phyloP scores from a whole-genome alignment of 2,888 invertebrate species.

The Metopia argyrocephala region DNA sequence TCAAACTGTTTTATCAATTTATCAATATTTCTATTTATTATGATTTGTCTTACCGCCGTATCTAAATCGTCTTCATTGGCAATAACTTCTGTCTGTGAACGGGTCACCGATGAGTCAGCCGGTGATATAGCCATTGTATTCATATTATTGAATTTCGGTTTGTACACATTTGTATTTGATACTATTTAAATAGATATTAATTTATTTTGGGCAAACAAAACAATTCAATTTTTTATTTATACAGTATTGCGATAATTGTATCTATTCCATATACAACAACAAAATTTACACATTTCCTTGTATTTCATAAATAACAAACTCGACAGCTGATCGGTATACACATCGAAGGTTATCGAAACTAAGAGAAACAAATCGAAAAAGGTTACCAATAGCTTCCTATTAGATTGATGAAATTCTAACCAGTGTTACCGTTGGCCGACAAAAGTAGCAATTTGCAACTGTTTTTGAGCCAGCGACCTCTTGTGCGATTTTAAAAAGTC shows the following conservation, averaged over 20 bases:
- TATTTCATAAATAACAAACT: background rate
- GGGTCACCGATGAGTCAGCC: conserved; percentile 8
- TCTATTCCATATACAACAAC: conserved; percentile 1
- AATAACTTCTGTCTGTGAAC: conserved; percentile 55
- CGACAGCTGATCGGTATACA: conserved; percentile 22
- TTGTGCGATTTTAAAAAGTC: too few relatives aligned
- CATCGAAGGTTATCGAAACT: background rate
- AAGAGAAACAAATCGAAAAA: background rate
- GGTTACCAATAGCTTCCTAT: background rate
- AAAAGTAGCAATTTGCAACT: too few relatives aligned
- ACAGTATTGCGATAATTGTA: conserved; percentile 11
- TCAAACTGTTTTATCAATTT: background rate
- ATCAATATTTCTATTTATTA: background rate
- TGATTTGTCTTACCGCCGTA: conserved; percentile 32
- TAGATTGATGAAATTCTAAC: background rate
- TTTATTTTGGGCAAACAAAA: background rate
- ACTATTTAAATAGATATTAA: background rate
- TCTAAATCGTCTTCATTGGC: conserved; percentile 21
- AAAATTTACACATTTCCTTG: background rate
- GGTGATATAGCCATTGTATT: conserved; percentile 45
- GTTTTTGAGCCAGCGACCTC: too few relatives aligned
- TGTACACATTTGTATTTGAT: background rate
- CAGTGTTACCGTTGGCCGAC: too few relatives aligned
- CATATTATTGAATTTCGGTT: conserved; percentile 45
- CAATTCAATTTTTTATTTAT: background rate